Evolutionary conservation across 1,140 invertebrate genomes (phyloP), one percentile per base, ranked within the genome.

Genomic region (Atopsyche davidsoni): DNA sequence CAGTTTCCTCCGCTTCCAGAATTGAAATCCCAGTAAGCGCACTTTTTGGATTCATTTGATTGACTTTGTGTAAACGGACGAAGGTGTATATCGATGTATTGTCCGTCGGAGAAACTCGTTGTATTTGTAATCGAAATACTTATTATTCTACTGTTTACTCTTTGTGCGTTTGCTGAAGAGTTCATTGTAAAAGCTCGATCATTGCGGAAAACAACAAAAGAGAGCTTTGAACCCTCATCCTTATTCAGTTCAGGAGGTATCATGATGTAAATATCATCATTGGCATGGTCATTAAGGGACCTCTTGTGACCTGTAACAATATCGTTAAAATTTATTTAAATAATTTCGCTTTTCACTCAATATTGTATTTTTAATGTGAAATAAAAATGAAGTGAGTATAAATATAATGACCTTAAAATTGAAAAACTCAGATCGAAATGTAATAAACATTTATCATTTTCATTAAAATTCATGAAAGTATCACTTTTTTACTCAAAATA

Each of bases 1-100:
- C 72, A 71, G 58, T 58, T 61, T 3, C 67, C 67, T 43, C 36
- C 34, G 10, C 48, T 46, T 9, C 57, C 62, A 40, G 64, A 57
- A 2, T 61, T 57, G 59, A 72, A 75, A 18, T 72, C 58, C 73
- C 73, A 75, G 53, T 62, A 74, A 0, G 64, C 73, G 38, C 73
- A 75, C 0, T 62, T 43, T 17, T 70, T 64, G 10, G 62, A 65
- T 34, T 64, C 50, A 46, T 71, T 72, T 2, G 62, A 50, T 4
- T 58, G 46, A 1, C 61, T 55, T 7, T 28, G 41, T 4, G 51
- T 6, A 64, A 66, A 14, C 36, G 66, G 32, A 66, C 57, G 53
- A 1, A 62, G 51, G 14, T 71, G 63, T 23, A 74, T 69, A 42
- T 73, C 66, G 18, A 74, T 63, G 7, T 62, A 62, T 66, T 73